Evolutionary conservation across 2,888 invertebrate species (phyloP), one percentile per base, ranked within the genome.

Genomic region (Malthinus seriepunctatus): DNA sequence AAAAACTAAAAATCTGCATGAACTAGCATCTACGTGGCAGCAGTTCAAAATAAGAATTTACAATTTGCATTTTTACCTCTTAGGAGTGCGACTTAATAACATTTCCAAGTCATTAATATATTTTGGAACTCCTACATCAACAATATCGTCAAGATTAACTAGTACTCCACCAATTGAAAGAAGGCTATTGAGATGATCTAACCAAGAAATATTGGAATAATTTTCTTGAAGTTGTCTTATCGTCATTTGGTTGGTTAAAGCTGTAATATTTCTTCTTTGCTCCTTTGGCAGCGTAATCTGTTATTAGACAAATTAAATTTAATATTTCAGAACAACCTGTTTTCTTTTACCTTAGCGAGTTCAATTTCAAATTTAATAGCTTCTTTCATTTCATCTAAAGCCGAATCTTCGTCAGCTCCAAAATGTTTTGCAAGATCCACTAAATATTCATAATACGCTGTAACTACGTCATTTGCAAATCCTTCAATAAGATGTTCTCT

Each of bases 201-300:
- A 74, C 94, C 94, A 94, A 2, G 89, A 88, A 48, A 91, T 84
- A 71, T 85, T 87, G 0, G 89, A 87, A 80, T 89, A 94, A 67
- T 86, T 87, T 38, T 81, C 71, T 71, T 91, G 87, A 37, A 97
- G 77, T 68, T 95, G 85, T 1, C 79, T 77, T 10, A 97, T 80
- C 0, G 90, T 91, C 87, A 93, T 93, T 8, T 93, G 91, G 71
- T 97, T 95, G 81, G 96, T 96, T 9, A 96, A 82, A 64, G 88
- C 88, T 4, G 92, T 90, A 7, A 93, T 91, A 75, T 97, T 95
- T 63, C 96, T 86, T 42, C 96, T 85, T 78, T 96, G 91, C 76
- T 96, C 96, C 68, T 89, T 86, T 3, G 95, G 93, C 74, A 91
- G 80, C 5, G 92, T 92, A 69, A 91, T 91, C 92, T 93, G 74